Base-by-base conservation (phyloP, 2,113 vertebrate genomes). In the Notechis scutatus region DNA sequence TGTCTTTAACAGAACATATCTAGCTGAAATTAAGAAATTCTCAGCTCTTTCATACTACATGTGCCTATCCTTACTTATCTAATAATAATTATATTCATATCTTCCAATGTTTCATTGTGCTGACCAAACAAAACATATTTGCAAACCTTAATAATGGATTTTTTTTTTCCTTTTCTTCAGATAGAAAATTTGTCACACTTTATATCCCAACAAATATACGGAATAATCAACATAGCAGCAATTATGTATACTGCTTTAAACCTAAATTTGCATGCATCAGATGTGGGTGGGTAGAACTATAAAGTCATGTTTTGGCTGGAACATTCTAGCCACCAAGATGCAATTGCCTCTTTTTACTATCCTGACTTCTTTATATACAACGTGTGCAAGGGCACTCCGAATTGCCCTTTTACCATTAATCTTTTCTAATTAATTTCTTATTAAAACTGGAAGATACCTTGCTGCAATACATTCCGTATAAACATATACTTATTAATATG, bases 181-280 rank as follows among this genome's bases (percentile, higher is more conserved):
- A 42, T 42, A 42, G 18, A 81, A 81, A 42, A 42, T 81, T 21
- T 42, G 18, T 42, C 7, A 81, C 18, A 10, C 18, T 42, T 42
- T 39, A 42, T 87, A 47, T 61, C 1, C 54, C 85, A 61, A 55
- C 69, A 57, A 45, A 29, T 45, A 39, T 69, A 89, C 86, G 56
- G 0, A 45, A n/a, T 5, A 26, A 61, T 4, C 5, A 4, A 81
- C 24, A 34, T 8, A 54, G 39, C 15, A 69, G 47, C 1, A 57
- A 15, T 85, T 92, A 8, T 57, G 56, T 15, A 18, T 14, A 3
- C 4, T n/a, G 50, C 0, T 1, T 18, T 61, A 93, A 94, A 34
- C 42, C 15, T 29, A 47, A 87, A 47, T 29, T 1, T 59, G 15
- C 2, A 59, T 57, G 55, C 3, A 59, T 59, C 85, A 91, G 21